phyloP scores from a whole-genome alignment of 2,888 invertebrate genomes.

The Drosophila anomelani region DNA sequence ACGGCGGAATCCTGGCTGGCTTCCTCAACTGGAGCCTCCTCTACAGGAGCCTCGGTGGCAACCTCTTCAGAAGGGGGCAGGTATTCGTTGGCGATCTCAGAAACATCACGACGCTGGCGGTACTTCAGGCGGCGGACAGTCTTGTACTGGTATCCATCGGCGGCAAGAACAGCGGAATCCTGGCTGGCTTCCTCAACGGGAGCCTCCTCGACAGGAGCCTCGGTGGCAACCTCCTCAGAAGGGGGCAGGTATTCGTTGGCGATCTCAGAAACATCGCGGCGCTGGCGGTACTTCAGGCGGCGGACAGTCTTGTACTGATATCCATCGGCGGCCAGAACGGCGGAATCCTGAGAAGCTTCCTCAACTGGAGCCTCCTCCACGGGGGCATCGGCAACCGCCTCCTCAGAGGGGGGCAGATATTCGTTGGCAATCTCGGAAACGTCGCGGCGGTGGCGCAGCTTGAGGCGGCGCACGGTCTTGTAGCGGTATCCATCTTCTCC shows the following conservation, averaged over 20 bases:
- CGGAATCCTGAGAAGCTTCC: constrained; percentile 49
- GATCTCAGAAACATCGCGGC: constrained; percentile 67
- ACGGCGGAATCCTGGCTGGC: no score
- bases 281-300: constrained; percentile 70
- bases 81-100: constrained; percentile 65
- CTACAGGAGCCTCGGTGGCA: no score
- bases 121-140: constrained; percentile 75
- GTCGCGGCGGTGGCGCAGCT: constrained; percentile 77
- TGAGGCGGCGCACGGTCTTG: constrained; percentile 75
- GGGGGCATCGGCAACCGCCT: constrained; percentile 40
- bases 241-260: constrained; percentile 72
- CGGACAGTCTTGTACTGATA: constrained; percentile 69
- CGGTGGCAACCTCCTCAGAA: constrained; percentile 37
- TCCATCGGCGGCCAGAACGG: constrained; percentile 51
- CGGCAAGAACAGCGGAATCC: constrained; percentile 52
- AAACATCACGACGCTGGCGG: constrained; percentile 74
- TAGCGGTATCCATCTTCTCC: constrained; percentile 76
- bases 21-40: no score
- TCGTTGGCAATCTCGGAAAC: constrained; percentile 71
- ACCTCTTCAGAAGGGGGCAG: constrained; percentile 63
- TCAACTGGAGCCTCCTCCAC: constrained; percentile 47
- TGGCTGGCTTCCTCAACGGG: constrained; percentile 34
- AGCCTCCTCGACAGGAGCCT: constrained; percentile 48
- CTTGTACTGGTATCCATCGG: constrained; percentile 72
- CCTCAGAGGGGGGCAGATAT: constrained; percentile 67